Base-by-base conservation (phyloP, 2,797 vertebrate species). In the Anas acuta region DNA sequence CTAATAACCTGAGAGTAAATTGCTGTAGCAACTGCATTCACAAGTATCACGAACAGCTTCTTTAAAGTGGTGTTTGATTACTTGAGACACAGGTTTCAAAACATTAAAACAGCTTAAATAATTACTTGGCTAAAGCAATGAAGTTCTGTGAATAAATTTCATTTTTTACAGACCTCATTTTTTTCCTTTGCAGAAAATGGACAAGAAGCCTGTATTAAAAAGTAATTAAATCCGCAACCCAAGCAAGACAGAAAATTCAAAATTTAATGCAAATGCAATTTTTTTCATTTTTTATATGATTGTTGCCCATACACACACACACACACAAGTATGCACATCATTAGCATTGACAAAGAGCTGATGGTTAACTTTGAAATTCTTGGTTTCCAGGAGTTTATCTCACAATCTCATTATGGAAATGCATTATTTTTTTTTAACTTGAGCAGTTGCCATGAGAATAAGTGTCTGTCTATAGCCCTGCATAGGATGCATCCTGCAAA, bases 311-410 rank as follows among this genome's bases (percentile, higher is more conserved):
- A 93, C 77, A 9, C 32, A 51, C 37, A 64, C 37, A 64, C 66
- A 45, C 66, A 45, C 43, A 26, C 57, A 57, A 94, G 20, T 77
- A 65, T 74, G 73, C 80, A 73, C 35, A 86, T 86, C 73, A 66
- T 86, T 90, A 93, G 58, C 60, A 39, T 0, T 90, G 60, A 90
- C 88, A 95, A 85, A 87, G 93, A 88, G 30, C 85, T 69, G 72
- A 91, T 79, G 87, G 65, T 78, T 88, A 81, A 47, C 76, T 93
- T 92, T 22, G 30, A 78, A 87, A 73, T 91, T 70, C 82, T 84
- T 91, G 35, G 39, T 86, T 94, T 97, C 58, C 66, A 94, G 62
- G 82, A 95, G 82, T 95, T 94, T 89, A 76, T 93, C 79, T 89
- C 91, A 49, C 86, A 90, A 64, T 92, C 80, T 89, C 70, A 49